These are phyloP conservation scores for Bostrychus sinensis DNA, from an alignment of 2,113 vertebrate genomes.

Conservation along the genomic window DNA sequence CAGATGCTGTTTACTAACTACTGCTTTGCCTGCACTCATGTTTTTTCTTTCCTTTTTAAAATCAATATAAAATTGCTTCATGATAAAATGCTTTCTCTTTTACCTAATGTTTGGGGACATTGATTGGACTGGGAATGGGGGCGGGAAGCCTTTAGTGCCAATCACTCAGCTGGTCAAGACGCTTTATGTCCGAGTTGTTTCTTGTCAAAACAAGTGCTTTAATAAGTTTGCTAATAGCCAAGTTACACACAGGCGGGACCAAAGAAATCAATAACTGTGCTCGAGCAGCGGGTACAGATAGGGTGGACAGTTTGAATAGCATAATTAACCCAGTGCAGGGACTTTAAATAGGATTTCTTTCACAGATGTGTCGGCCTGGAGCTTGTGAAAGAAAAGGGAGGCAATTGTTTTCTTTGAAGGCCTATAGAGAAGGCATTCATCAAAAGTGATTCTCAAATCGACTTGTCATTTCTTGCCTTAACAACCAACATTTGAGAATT, in stretches of 20 bases:
- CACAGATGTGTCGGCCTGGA: background rate
- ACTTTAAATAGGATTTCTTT: slow-evolving; percentile 15
- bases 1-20: slow-evolving; percentile 22
- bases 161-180: slow-evolving; percentile 13
- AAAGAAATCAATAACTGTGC: slow-evolving; percentile 35
- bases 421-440: background rate
- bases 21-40: background rate
- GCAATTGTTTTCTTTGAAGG: slow-evolving; percentile 7
- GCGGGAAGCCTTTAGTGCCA: background rate
- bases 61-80: slow-evolving; percentile 17
- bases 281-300: background rate
- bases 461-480: background rate
- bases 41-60: background rate
- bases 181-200: slow-evolving; percentile 26
- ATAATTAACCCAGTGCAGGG: slow-evolving; percentile 21
- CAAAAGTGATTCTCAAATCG: slow-evolving; percentile 6
- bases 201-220: slow-evolving; percentile 36
- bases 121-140: slow-evolving; percentile 5
- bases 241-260: slow-evolving; percentile 9
- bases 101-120: slow-evolving; percentile 17
- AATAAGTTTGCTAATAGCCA: slow-evolving; percentile 33
- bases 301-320: slow-evolving; percentile 9
- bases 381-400: background rate
- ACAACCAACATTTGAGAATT: background rate
- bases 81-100: slow-evolving; percentile 15